Evolutionary conservation across 2,113 vertebrate species (phyloP).

Genomic region (Hyaena hyaena): DNA sequence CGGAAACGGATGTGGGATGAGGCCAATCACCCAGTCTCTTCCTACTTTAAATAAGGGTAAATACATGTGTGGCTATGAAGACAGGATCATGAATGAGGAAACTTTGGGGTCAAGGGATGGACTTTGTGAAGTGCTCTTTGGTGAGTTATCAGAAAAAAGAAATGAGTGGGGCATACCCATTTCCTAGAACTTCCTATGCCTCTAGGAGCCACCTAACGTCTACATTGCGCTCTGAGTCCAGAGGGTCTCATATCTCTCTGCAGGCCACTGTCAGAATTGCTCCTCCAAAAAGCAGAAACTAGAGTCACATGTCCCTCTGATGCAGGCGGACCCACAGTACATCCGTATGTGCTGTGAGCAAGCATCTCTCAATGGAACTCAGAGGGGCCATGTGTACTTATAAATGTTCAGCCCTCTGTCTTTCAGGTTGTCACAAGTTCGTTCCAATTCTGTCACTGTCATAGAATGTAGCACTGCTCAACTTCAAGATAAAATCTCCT

Average conservation of each 20-base stretch:
- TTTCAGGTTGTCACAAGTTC: background rate
- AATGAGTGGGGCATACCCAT: background rate
- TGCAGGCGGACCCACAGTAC: too few relatives aligned
- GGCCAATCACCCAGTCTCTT: background rate
- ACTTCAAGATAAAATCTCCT: background rate
- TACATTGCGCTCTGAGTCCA: background rate
- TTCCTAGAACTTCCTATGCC: background rate
- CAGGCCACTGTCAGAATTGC: background rate
- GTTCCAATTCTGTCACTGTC: background rate
- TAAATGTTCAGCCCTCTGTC: background rate
- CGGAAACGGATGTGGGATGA: background rate
- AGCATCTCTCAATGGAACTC: too few relatives aligned
- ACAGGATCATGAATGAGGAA: background rate
- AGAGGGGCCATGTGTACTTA: fast-evolving
- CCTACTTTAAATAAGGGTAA: background rate
- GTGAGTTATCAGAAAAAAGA: background rate
- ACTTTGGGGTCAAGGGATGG: fast-evolving
- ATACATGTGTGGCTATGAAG: background rate
- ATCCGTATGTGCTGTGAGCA: too few relatives aligned
- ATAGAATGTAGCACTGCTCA: background rate
- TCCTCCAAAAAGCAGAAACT: background rate
- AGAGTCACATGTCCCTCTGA: background rate
- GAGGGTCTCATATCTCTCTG: background rate
- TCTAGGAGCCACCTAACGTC: background rate
- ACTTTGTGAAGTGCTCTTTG: background rate